phyloP scores from a whole-genome alignment of 2,888 invertebrate species.

The Hololepta plana region DNA sequence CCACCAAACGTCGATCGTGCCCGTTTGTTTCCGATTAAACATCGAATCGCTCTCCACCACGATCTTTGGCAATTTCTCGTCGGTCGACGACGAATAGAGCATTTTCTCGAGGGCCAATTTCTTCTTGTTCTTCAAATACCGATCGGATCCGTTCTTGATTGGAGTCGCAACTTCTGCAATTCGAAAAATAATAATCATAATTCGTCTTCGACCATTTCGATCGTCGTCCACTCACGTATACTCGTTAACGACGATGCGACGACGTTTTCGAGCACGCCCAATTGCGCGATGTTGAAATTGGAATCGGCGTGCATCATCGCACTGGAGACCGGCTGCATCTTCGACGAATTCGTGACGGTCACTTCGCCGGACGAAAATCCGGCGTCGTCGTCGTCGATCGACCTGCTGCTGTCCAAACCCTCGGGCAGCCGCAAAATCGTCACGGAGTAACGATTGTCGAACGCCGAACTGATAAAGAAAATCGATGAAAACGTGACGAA shows the following conservation, averaged over 20 bases:
- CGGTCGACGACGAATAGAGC: slow-evolving; percentile 14
- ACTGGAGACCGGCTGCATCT: slow-evolving; percentile 20
- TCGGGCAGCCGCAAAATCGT: slow-evolving; percentile 71
- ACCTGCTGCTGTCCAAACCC: slow-evolving; percentile 58
- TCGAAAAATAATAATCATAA: slow-evolving; percentile 1
- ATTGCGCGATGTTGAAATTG: slow-evolving; percentile 42
- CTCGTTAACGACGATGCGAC: too few species aligned
- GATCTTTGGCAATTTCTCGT: slow-evolving; percentile 33
- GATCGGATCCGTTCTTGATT: slow-evolving; percentile 8
- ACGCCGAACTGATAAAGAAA: slow-evolving; percentile 52
- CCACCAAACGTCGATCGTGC: slow-evolving; percentile 92
- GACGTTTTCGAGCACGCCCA: slow-evolving; percentile 17
- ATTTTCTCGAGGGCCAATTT: slow-evolving; percentile 14
- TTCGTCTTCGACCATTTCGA: too few species aligned
- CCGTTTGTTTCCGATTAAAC: slow-evolving; percentile 63
- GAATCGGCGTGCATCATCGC: slow-evolving; percentile 51
- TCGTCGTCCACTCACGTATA: too few species aligned
- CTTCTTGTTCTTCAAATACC: slow-evolving; percentile 13
- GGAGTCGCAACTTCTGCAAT: slow-evolving; percentile 10
- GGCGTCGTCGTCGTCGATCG: slow-evolving; percentile 25
- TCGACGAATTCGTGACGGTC: slow-evolving; percentile 20
- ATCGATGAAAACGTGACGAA: background rate
- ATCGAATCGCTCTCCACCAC: slow-evolving; percentile 51
- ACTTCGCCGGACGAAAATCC: slow-evolving; percentile 21
- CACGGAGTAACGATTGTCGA: slow-evolving; percentile 81